Conservation (phyloP, 92 coral and sea anemone genomes). For the Desmophyllum pertusum region DNA sequence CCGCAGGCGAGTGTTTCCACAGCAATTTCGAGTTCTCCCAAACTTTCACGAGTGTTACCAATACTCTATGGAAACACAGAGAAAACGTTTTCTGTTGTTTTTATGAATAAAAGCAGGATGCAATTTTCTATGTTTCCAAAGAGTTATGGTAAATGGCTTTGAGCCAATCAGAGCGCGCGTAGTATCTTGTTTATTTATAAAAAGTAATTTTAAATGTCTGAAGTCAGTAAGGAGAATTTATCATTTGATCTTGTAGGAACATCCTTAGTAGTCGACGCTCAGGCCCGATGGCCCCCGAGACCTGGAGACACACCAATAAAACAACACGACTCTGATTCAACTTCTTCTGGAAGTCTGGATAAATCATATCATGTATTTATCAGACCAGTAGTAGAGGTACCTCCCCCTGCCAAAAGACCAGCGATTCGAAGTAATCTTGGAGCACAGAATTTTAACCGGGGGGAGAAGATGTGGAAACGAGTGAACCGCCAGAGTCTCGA, state of each 20-base stretch:
- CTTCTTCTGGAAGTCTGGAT: not conserved
- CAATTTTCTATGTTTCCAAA: too few relatives aligned
- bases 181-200: too few relatives aligned
- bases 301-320: too few relatives aligned
- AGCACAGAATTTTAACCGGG: not conserved
- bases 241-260: not conserved
- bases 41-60: too few relatives aligned
- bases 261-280: not conserved
- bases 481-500: not conserved
- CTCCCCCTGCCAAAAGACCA: not conserved
- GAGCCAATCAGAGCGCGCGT: too few relatives aligned
- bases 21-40: too few relatives aligned
- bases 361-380: not conserved
- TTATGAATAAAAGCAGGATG: too few relatives aligned
- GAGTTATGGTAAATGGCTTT: too few relatives aligned
- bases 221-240: not conserved
- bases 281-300: conserved; percentile 24
- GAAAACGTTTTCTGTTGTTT: too few relatives aligned
- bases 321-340: too few relatives aligned
- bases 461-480: not conserved
- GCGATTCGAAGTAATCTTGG: not conserved
- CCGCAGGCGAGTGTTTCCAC: too few relatives aligned
- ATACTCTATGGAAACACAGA: too few relatives aligned
- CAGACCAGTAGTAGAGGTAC: not conserved
- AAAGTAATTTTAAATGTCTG: not conserved